Conservation (phyloP, 2,113 vertebrate genomes). For the Dromiciops gliroides region DNA sequence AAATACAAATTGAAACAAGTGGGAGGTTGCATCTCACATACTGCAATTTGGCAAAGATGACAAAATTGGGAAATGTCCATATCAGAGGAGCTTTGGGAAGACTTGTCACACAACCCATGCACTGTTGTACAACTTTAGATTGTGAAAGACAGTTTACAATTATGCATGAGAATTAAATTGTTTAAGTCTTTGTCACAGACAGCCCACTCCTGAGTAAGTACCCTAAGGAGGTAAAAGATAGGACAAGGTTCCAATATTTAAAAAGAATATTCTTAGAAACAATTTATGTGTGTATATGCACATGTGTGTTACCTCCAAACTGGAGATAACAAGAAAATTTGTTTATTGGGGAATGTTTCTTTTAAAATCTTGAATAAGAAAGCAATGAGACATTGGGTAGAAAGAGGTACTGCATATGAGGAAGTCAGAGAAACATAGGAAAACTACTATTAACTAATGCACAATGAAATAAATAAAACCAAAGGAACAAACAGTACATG, state of each 20-base stretch:
- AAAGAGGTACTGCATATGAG: not conserved
- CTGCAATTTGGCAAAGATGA: not conserved
- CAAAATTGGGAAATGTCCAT: not conserved
- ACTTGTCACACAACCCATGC: not conserved
- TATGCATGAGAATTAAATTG: not conserved
- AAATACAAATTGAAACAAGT: not conserved
- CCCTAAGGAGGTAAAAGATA: not conserved
- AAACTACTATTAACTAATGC: not conserved
- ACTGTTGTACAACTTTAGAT: not conserved
- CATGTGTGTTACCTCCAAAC: not conserved
- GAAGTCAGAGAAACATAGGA: not conserved
- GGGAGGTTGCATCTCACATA: not conserved
- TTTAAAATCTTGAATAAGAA: not conserved
- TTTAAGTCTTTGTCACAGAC: not conserved
- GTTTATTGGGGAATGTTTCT: not conserved
- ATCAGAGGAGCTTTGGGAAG: not conserved
- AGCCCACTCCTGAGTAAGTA: not conserved
- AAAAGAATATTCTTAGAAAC: not conserved
- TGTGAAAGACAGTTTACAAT: not conserved
- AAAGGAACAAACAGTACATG: not conserved
- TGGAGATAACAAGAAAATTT: not conserved
- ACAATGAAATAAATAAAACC: not conserved
- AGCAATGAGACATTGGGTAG: not conserved
- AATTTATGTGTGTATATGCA: not conserved
- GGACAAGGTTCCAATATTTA: not conserved